phyloP scores from a whole-genome alignment of 2,113 vertebrate genomes.

The Anser brachyrhynchus region DNA sequence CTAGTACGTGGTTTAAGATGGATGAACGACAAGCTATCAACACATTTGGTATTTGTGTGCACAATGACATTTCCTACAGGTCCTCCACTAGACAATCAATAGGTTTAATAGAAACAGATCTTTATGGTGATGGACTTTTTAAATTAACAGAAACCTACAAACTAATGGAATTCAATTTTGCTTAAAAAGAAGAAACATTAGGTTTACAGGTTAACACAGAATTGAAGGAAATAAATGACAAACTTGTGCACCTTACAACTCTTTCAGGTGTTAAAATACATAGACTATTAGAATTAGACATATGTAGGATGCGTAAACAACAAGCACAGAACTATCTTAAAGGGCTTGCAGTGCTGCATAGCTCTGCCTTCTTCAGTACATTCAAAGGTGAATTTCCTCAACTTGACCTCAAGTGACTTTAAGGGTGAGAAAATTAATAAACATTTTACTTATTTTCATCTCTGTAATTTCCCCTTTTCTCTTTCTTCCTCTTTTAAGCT shows the following conservation, averaged over 20 bases:
- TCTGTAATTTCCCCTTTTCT: not conserved
- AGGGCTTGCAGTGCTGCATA: not conserved
- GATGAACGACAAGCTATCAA: not conserved
- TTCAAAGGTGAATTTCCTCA: not conserved
- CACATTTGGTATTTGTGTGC: not conserved
- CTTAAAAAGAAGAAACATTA: not conserved
- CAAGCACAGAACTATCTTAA: not conserved
- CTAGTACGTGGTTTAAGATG: not conserved
- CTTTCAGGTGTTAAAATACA: not conserved
- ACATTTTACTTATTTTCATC: not conserved
- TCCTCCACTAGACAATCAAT: not conserved
- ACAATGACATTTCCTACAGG: not conserved
- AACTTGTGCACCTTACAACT: not conserved
- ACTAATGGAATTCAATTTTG: not conserved
- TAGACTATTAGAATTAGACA: not conserved
- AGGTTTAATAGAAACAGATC: not conserved
- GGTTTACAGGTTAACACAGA: not conserved
- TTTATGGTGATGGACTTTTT: too few relatives aligned
- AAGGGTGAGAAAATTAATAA: not conserved
- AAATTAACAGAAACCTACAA: not conserved
- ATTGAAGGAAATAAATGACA: not conserved
- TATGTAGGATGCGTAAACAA: not conserved
- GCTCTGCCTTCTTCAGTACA: not conserved
- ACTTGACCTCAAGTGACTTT: not conserved
- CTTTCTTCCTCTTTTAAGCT: not conserved